Evolutionary conservation across 2,113 vertebrate genomes (phyloP).

Genomic region (Lophura nycthemera): DNA sequence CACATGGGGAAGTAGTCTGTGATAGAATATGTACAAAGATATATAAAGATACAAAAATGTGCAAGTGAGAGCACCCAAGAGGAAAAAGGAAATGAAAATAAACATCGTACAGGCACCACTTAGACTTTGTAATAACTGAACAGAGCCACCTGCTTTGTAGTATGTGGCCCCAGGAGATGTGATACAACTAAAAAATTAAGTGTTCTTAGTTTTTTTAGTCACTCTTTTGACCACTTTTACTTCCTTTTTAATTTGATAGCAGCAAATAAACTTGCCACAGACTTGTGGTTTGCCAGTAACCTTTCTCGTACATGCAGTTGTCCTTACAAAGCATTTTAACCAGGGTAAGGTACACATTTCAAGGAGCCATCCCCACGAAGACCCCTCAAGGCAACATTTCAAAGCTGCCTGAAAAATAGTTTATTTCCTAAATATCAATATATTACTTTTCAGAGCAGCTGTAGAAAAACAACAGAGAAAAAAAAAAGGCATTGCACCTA

Average conservation of each 20-base stretch:
- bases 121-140: background rate
- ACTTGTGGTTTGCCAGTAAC: background rate
- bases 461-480: background rate
- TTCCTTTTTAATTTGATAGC: background rate
- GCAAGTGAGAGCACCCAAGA: background rate
- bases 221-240: background rate
- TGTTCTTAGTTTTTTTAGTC: background rate
- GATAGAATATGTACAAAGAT: background rate
- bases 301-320: background rate
- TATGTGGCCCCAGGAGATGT: rapidly evolving
- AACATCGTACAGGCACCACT: background rate
- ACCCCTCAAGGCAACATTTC: background rate
- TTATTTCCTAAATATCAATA: background rate
- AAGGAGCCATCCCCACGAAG: background rate
- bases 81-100: background rate
- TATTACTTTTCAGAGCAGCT: background rate
- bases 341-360: background rate
- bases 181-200: background rate
- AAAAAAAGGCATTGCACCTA: background rate
- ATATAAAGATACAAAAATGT: background rate
- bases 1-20: background rate
- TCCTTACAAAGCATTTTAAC: background rate
- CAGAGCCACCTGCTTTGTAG: background rate
- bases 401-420: background rate
- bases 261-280: background rate